A percentile compares a stretch with the other conserved stretches of the same genome.
These are phyloP conservation scores for Nymphalis io DNA, from an alignment of 1,140 invertebrate species.

Conservation along the genomic window DNA sequence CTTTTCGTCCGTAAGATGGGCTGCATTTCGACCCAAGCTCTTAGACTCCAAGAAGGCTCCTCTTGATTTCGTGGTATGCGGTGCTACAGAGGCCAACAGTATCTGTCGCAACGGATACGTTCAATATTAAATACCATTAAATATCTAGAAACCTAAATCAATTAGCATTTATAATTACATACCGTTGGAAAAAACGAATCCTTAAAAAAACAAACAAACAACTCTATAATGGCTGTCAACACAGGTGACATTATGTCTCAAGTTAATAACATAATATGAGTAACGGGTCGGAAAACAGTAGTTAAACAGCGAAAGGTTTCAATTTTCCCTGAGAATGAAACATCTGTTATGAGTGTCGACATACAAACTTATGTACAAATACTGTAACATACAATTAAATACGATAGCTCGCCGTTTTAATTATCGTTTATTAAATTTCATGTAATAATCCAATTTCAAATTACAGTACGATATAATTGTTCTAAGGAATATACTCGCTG, in stretches of 20 bases:
- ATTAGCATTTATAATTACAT: no score
- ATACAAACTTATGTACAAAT: conserved; percentile 7
- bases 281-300: conserved; percentile 2
- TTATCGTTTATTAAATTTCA: background rate
- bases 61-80: no score
- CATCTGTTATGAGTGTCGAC: conserved; percentile 7
- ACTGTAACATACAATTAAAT: background rate
- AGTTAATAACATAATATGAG: background rate
- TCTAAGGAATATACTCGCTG: no score
- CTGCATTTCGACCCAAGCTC: no score
- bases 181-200: background rate
- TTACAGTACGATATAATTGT: background rate
- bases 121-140: no score
- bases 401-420: background rate
- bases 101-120: no score
- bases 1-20: no score
- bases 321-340: conserved; percentile 4
- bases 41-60: no score
- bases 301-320: background rate
- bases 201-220: background rate
- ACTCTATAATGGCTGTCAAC: background rate
- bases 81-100: no score
- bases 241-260: conserved; percentile 3
- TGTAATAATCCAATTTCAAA: no score
- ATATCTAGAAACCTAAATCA: no score